Evolutionary conservation across 2,888 invertebrate genomes (phyloP), one percentile per base, ranked within the genome.

Genomic region (Allolobophora icterica): DNA sequence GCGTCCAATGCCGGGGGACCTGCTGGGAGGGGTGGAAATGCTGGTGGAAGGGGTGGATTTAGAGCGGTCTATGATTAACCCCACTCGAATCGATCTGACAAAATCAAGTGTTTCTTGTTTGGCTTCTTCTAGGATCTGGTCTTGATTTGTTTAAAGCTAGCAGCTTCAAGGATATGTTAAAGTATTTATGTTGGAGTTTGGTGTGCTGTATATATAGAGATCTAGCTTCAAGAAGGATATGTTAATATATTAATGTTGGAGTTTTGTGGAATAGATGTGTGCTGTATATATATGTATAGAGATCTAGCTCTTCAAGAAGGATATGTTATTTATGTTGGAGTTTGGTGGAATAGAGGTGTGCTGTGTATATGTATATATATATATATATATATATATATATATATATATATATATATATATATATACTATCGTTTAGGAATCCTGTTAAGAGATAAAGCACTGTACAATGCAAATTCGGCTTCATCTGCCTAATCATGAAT

Each of bases 1-100:
- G 40, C n/a, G 21, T 33, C 45, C 45, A 30, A 89, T 21, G 89
- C n/a, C 8, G 33, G 42, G 33, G 89, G 89, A 89, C 33, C 45
- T n/a, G 13, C 45, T 89, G 89, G 17, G 5, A 42, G 38, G 24
- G 40, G 45, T 21, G 89, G 89, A 89, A 52, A 52, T 13, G 83
- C 42, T 33, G 40, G 33, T 19, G 58, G 89, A 84, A 93, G 92
- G 89, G 91, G 92, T 92, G 94, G 94, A 19, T 94, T 94, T 90
- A 94, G 93, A 91, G 94, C 94, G 45, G 93, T 94, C 11, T 95
- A 94, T 93, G 94, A 94, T 90, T 94, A 91, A 42, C 30, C 71
- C 1, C 52, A 71, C 24, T 40, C 19, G 34, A 35, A 24, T 87
- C 21, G 87, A 87, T 71, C 71, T 71, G 71, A 71, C 52, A 6